Evolutionary conservation across 2,113 vertebrate genomes (phyloP), one percentile per base, ranked within the genome.

Genomic region (Bucco capensis): DNA sequence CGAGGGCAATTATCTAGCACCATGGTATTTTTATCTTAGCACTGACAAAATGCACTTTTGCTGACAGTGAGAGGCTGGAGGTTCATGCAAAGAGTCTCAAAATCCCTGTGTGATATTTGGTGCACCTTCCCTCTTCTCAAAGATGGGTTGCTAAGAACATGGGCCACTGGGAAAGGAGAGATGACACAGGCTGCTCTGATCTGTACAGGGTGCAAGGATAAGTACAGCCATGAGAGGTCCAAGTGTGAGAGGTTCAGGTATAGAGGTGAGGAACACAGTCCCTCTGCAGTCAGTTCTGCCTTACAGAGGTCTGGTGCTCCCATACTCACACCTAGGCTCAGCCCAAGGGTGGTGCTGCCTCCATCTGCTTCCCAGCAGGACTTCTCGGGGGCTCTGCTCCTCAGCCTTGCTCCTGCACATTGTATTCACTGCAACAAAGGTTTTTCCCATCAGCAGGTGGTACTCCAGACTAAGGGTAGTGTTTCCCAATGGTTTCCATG

Each of bases 211-310:
- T 19, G 19, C 9, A 16, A 42, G 22, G 50, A 31, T 50, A 30
- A 8, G n/a, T 22, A 9, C n/a, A 47, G 18, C 2, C 5, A 1
- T 4, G 30, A 18, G 28, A 37, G 8, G 38, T 23, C 1, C 28
- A 40, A 42, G 14, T 2, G 3, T 38, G 40, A 54, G n/a, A 33
- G 38, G 5, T 0, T 18, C n/a, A 31, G 69, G 13, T 35, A 19
- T 6, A 30, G 8, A 14, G 2, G 0, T 0, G 24, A 62, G 30
- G 27, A 25, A 8, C 5, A 2, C 0, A 1, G 23, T 9, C 0
- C 0, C 11, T 50, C 27, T 14, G 6, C 16, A 9, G 5, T 2
- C 65, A 60, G 44, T 22, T 30, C 35, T 1, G 0, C 19, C 50
- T 61, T 9, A 0, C 14, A 30, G 54, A 44, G 9, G 0, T 33